phyloP scores from a whole-genome alignment of 2,888 invertebrate species.

The Folsomia candida region DNA sequence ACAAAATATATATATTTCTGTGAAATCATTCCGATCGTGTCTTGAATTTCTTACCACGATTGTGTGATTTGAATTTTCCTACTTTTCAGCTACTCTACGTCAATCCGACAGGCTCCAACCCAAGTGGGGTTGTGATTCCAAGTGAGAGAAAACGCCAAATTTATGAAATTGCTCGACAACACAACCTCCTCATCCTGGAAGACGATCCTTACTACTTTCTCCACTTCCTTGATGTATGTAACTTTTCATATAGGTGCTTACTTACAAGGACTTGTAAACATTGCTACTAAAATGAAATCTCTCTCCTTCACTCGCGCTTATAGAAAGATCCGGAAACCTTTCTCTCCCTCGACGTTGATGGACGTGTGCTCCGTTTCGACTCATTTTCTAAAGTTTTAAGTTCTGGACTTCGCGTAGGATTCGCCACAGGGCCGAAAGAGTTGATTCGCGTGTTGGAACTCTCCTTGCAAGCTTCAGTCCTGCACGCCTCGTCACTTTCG shows the following conservation, averaged over 20 bases:
- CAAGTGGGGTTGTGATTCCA: constrained; percentile 69
- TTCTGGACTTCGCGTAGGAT: constrained; percentile 70
- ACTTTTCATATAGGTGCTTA: too few species aligned
- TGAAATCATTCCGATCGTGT: neutral
- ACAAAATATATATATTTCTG: neutral
- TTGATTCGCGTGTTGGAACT: constrained; percentile 65
- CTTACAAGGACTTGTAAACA: neutral
- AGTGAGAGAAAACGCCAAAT: constrained; percentile 66
- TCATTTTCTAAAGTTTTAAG: constrained; percentile 73
- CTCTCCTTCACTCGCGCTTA: constrained; percentile 13
- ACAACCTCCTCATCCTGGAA: constrained; percentile 74
- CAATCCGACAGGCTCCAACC: constrained; percentile 75
- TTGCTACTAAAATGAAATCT: neutral
- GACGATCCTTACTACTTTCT: constrained; percentile 81
- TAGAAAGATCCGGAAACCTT: constrained; percentile 64
- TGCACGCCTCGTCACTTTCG: constrained; percentile 65
- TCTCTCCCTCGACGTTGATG: constrained; percentile 70
- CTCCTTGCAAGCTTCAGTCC: constrained; percentile 68
- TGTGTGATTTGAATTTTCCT: neutral
- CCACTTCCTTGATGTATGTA: constrained; percentile 65
- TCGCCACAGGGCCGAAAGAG: constrained; percentile 68
- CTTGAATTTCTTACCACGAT: neutral
- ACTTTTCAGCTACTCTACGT: constrained; percentile 61
- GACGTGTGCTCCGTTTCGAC: constrained; percentile 72
- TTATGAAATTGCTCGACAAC: constrained; percentile 71